Evolutionary conservation across 2,797 vertebrate genomes (phyloP).

Genomic region (Helostoma temminkii): DNA sequence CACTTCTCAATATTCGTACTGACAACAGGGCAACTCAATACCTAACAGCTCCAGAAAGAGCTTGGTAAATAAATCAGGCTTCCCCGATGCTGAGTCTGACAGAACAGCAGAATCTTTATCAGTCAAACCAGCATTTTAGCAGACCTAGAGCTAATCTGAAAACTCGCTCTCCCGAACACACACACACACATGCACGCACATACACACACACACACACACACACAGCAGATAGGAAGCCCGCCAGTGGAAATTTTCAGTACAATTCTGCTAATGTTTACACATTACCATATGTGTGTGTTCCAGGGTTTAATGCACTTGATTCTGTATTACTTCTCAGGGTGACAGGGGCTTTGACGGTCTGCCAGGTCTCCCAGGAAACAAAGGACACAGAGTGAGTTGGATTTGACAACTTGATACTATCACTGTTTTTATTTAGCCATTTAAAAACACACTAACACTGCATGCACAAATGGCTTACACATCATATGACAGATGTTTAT

Average conservation of each 20-base stretch:
- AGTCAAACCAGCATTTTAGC: constrained; percentile 75
- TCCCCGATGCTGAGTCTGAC: constrained; percentile 69
- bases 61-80: constrained; percentile 77
- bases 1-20: constrained; percentile 66
- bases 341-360: constrained; percentile 94
- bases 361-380: constrained; percentile 91
- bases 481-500: constrained; percentile 60
- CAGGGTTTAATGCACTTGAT: constrained; percentile 65
- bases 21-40: constrained; percentile 72
- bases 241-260: constrained; percentile 70
- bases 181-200: too few species aligned
- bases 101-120: constrained; percentile 77
- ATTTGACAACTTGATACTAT: constrained; percentile 47
- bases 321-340: constrained; percentile 84
- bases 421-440: constrained; percentile 36
- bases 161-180: constrained; percentile 53
- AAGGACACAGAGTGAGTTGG: constrained; percentile 90
- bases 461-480: constrained; percentile 37
- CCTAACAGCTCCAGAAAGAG: constrained; percentile 78
- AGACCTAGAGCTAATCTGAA: constrained; percentile 76
- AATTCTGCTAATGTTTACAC: constrained; percentile 77
- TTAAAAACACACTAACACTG: constrained; percentile 3
- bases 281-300: constrained; percentile 60
- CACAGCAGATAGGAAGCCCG: constrained; percentile 77
- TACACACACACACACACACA: constrained; percentile 51